Base-by-base conservation (phyloP, 2,113 vertebrate species). In the Corythoichthys haematopterus region DNA sequence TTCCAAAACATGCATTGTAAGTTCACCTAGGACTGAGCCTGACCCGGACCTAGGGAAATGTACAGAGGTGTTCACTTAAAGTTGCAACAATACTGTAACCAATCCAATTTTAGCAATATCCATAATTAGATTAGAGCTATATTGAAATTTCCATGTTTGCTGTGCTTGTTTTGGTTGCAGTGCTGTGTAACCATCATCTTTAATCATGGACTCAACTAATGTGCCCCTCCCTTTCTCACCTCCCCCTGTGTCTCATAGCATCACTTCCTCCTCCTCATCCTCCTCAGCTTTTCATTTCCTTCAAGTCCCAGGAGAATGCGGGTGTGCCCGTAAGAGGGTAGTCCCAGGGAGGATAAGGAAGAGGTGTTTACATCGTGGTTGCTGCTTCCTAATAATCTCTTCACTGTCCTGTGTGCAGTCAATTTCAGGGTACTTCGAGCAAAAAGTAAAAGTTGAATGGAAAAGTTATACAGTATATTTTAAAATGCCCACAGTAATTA, bases 361-460 rank as follows among this genome's bases (percentile, higher is more conserved):
- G 79, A 84, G 88, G 87, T 92, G 91, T 92, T 91, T 92, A 91
- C 87, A 74, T 69, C 84, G 76, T 80, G 77, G 74, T 78, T 75
- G 71, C 75, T 72, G 66, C 76, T 90, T 90, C 89, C 87, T 61
- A 48, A 85, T 84, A 88, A 75, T 86, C 87, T 89, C 84, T 83
- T 72, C 78, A 69, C 55, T 57, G 12, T 36, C n/a, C 71, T 59
- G 74, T 28, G 45, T 20, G 36, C 38, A 16, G 62, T 46, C 15
- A 5, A 9, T 59, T 77, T 68, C 46, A 64, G 20, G 58, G 53
- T 45, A 33, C 28, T 33, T 10, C 4, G 62, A 8, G 40, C 40
- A 43, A 43, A 43, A 43, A 8, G 40, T 43, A 43, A 43, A 7
- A 8, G 40, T 43, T 43, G 40, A 43, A 43, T 43, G 40, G 40